Evolutionary conservation across 2,888 invertebrate species (phyloP), one percentile per base, ranked within the genome.

Genomic region (Lysandra bellargus): DNA sequence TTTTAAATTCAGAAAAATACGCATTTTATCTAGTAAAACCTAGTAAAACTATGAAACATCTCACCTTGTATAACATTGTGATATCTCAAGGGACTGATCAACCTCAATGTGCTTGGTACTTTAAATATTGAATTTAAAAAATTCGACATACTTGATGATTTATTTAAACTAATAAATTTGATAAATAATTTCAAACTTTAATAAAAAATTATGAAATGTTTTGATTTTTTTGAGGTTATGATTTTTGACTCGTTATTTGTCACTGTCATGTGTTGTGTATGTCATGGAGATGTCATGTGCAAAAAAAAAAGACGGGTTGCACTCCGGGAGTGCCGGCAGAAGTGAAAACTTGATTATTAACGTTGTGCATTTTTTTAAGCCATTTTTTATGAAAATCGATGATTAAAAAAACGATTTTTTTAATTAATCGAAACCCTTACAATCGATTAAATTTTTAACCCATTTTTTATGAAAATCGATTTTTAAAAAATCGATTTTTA

Each of bases 61-160:
- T 69, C 49, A 79, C 79, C 53, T 78, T 78, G 73, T 78, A 60
- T 78, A 44, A 76, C 60, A 78, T 80, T 78, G 14, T 76, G 61
- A 75, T 79, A 75, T 33, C 33, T 30, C 14, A 79, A 30, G 44
- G 57, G 61, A 64, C 61, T 64, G 76, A 80, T 37, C 30, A 73
- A 80, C 30, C 53, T 78, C 37, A 80, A 78, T 73, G 64, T 49
- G 23, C 33, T 64, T n/a, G 60, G 49, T 64, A 75, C 17, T 64
- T 64, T 79, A 12, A 73, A 44, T 33, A 80, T 23, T 73, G 44
- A 60, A 40, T 78, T 74, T 49, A 79, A 69, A 78, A 79, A 79
- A 69, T 69, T 69, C 30, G 77, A 79, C 79, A 79, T 79, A 14
- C 40, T 57, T 74, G 12, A 37, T 60, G 57, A 57, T 57, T 57